Conservation (phyloP, 2,888 invertebrate genomes). For the Oconnorella tubifera region DNA sequence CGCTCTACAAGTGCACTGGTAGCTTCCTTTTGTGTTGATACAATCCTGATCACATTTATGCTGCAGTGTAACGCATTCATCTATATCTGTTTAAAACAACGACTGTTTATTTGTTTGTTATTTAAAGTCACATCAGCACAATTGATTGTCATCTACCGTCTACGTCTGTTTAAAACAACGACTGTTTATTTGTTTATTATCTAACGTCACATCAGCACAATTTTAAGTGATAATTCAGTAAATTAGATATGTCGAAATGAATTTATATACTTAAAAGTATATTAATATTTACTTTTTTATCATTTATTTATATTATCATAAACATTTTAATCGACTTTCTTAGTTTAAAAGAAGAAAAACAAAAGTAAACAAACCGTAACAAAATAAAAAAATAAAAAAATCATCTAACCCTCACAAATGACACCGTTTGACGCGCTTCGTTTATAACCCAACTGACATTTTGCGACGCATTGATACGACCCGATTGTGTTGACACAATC, state of each 20-base stretch:
- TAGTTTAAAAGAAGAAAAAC: no score
- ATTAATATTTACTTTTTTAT: neutral
- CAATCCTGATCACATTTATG: constrained; percentile 58
- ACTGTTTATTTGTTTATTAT: neutral
- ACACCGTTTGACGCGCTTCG: no score
- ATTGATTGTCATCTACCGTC: constrained; percentile 46
- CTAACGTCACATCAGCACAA: neutral
- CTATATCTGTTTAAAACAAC: constrained; percentile 46
- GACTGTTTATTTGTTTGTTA: neutral
- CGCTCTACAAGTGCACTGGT: constrained; percentile 43
- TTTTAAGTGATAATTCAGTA: no score
- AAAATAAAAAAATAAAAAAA: no score
- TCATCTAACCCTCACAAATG: no score
- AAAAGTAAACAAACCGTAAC: no score
- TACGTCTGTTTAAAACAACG: constrained; percentile 45
- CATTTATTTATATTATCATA: no score
- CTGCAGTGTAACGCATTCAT: constrained; percentile 54
- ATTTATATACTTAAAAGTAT: neutral
- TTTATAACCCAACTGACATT: constrained; percentile 43
- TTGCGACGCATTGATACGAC: constrained; percentile 48
- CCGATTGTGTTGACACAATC: constrained; percentile 53
- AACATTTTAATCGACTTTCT: no score
- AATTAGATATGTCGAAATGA: no score
- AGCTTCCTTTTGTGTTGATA: constrained; percentile 56
- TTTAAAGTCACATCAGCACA: neutral